A percentile compares a stretch with the other conserved stretches of the same genome.
Conservation (phyloP, 2,797 vertebrate species). For the Clarias pachynema region DNA sequence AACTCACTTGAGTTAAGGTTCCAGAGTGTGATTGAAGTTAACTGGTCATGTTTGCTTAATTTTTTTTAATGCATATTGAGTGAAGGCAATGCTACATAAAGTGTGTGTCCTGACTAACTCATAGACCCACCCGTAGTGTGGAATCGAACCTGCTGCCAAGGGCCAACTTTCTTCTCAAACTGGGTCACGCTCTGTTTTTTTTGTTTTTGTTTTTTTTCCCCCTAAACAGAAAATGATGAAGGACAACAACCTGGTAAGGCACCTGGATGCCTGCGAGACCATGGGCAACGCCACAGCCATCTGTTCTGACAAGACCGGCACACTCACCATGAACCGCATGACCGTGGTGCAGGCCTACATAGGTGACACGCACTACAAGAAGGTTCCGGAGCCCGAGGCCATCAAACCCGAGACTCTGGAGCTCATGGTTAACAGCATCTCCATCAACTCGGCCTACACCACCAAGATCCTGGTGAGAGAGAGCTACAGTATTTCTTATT, state of each 20-base stretch:
- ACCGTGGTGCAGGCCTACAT: slow-evolving; percentile 92
- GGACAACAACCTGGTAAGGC: slow-evolving; percentile 96
- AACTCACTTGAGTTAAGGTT: background rate
- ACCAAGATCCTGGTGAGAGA: slow-evolving; percentile 92
- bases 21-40: background rate
- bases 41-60: background rate
- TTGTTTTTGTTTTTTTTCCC: background rate
- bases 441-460: slow-evolving; percentile 95
- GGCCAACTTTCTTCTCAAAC: background rate
- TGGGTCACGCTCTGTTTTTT: slow-evolving; percentile 28
- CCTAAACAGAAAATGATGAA: slow-evolving; percentile 97
- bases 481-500: background rate
- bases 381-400: slow-evolving; percentile 82
- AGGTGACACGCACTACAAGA: slow-evolving; percentile 82
- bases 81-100: background rate
- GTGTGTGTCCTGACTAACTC: background rate
- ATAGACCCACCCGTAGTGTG: background rate
- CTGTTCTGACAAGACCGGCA: slow-evolving; percentile 97
- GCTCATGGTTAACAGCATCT: slow-evolving; percentile 86
- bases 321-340: slow-evolving; percentile 97
- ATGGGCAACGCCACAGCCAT: slow-evolving; percentile 99
- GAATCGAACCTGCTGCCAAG: background rate
- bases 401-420: slow-evolving; percentile 82
- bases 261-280: slow-evolving; percentile 95
- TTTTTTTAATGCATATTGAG: background rate